A percentile compares a stretch with the other conserved stretches of the same genome.
Evolutionary conservation across 2,888 invertebrate genomes (phyloP).

Genomic region (Drosophila testacea): DNA sequence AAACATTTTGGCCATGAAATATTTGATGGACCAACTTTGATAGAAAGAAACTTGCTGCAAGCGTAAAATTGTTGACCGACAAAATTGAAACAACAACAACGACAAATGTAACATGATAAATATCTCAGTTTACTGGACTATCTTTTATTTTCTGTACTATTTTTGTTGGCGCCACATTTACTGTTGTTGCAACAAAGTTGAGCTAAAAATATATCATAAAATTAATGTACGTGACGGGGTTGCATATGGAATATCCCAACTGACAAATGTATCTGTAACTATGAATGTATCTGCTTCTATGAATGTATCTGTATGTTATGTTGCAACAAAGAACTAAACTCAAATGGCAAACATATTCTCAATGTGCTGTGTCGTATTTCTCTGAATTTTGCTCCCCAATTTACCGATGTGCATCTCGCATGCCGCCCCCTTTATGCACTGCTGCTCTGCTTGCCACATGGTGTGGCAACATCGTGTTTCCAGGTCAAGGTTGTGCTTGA

Average conservation of each 20-base stretch:
- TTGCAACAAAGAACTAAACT: conserved; percentile 70
- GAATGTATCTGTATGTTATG: conserved; percentile 10
- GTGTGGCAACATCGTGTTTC: conserved; percentile 69
- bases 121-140: neutral
- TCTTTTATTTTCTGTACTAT: neutral
- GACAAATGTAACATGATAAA: conserved; percentile 8
- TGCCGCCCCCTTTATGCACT: conserved; percentile 23
- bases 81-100: neutral
- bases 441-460: conserved; percentile 33
- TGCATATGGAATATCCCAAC: conserved; percentile 5
- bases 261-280: conserved; percentile 8
- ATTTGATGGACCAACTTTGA: conserved; percentile 11
- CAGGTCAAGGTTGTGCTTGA: conserved; percentile 83
- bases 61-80: conserved; percentile 10
- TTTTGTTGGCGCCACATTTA: conserved; percentile 9
- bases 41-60: neutral
- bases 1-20: conserved; percentile 18
- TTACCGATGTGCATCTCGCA: conserved; percentile 52
- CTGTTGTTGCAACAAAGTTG: neutral
- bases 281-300: conserved; percentile 14
- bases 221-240: conserved; percentile 26
- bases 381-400: conserved; percentile 7
- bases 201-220: conserved; percentile 25
- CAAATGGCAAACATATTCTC: conserved; percentile 72
- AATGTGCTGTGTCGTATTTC: conserved; percentile 27